Base-by-base conservation (phyloP, 2,113 vertebrate genomes). In the Arenaria interpres region DNA sequence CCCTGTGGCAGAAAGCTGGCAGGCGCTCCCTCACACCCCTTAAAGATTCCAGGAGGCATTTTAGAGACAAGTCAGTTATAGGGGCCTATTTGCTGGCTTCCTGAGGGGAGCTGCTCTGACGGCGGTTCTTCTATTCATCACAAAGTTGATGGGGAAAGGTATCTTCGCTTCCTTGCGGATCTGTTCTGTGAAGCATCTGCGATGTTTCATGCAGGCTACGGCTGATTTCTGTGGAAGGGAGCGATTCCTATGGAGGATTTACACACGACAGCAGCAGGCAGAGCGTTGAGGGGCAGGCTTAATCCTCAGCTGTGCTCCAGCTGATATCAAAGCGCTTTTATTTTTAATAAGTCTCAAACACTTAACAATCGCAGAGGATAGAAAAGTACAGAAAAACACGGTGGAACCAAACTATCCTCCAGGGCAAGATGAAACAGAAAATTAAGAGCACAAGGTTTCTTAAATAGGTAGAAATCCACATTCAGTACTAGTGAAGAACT, bases 291-390 rank as follows among this genome's bases (percentile, higher is more conserved):
- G 81, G 67, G n/a, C 62, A 89, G 67, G 21, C 89, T 97, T 97
- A 97, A 95, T 91, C 92, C 91, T 95, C 94, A 97, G 92, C 96
- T 97, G 92, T 96, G 91, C 91, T 92, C 92, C 92, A 96, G 84
- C 89, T 96, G 94, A 96, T 97, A 92, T 95, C 84, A 95, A 87
- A 91, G 89, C 85, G 73, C 69, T 89, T 96, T 96, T 96, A 62
- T 88, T 93, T 94, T 96, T 91, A 93, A 95, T 94, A 91, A 94
- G 82, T 83, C 82, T 94, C 85, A 94, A 96, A 57, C 75, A 80
- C 87, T 95, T 92, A 78, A 78, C 4, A 83, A 56, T 94, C 92
- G 88, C 50, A 77, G 75, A 80, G 85, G 90, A 91, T 78, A 89
- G 91, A 93, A n/a, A 86, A 85, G n/a, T 69, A 39, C 54, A 86